phyloP scores from a whole-genome alignment of 2,888 invertebrate species.

The Acronicta alni region DNA sequence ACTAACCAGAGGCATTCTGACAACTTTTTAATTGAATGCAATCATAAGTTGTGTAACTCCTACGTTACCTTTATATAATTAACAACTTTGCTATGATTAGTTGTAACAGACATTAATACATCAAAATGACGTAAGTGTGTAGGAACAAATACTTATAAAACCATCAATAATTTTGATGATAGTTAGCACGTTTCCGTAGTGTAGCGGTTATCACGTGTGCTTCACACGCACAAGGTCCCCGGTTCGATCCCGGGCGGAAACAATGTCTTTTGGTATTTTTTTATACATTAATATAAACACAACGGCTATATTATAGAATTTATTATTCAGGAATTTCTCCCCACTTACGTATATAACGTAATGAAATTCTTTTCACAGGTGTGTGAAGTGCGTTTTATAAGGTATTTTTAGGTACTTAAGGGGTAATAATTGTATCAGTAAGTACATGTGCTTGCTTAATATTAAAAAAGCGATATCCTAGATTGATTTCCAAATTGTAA shows the following conservation, averaged over 20 bases:
- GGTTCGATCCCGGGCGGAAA: conserved; percentile 93
- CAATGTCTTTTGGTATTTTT: conserved; percentile 61
- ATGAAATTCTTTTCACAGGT: too few species aligned
- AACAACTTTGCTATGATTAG: not conserved
- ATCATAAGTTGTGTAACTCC: not conserved
- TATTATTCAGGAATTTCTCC: too few species aligned
- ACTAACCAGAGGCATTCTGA: conserved; percentile 4
- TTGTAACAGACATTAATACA: too few species aligned
- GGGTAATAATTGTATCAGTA: too few species aligned
- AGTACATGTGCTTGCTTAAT: too few species aligned
- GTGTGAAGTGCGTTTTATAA: too few species aligned
- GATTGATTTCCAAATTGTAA: too few species aligned
- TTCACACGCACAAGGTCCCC: conserved; percentile 94
- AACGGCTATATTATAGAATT: too few species aligned
- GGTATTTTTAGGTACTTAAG: too few species aligned
- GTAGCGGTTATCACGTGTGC: conserved; percentile 94
- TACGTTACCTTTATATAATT: not conserved
- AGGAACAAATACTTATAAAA: not conserved
- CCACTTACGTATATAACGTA: too few species aligned
- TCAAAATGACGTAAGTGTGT: not conserved
- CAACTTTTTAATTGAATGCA: conserved; percentile 3
- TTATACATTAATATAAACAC: too few species aligned
- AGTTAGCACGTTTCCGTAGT: conserved; percentile 90
- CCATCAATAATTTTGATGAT: rapidly evolving
- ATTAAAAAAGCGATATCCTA: too few species aligned